Evolutionary conservation across 53 echinoderm and acorn worm genomes (phyloP).

Genomic region (Patiria pectinifera): DNA sequence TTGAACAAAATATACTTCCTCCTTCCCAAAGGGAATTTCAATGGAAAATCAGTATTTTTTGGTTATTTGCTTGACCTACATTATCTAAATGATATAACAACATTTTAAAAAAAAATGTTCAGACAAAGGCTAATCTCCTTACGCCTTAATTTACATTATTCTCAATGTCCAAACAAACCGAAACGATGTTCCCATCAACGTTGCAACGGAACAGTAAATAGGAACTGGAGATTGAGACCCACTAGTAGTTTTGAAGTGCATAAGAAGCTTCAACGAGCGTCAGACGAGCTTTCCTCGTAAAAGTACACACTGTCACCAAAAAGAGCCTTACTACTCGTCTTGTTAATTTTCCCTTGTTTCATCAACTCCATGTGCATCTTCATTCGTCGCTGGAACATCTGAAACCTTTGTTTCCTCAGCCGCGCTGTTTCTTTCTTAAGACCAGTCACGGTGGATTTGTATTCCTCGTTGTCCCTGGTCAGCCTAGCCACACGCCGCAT

Average conservation of each 20-base stretch:
- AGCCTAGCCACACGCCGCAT: constrained; percentile 33
- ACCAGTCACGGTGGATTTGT: not conserved
- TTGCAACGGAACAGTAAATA: too few relatives aligned
- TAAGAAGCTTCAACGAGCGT: not conserved
- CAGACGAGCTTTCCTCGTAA: not conserved
- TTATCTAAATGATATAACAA: too few relatives aligned
- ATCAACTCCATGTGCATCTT: not conserved
- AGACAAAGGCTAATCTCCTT: too few relatives aligned
- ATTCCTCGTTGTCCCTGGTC: constrained; percentile 37
- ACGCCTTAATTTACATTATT: too few relatives aligned
- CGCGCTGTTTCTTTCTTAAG: not conserved
- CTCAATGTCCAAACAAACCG: too few relatives aligned
- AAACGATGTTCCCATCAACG: too few relatives aligned
- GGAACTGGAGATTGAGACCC: not conserved
- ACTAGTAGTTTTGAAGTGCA: not conserved
- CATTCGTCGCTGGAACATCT: not conserved
- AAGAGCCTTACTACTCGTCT: not conserved
- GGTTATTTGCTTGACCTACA: too few relatives aligned
- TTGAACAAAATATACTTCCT: too few relatives aligned
- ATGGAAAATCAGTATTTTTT: too few relatives aligned
- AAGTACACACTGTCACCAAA: not conserved
- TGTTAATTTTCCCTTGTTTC: not conserved
- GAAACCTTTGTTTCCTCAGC: constrained; percentile 14
- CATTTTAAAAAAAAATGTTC: too few relatives aligned
- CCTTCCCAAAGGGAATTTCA: too few relatives aligned